A percentile compares a stretch with the other conserved stretches of the same genome.
Conservation (phyloP, 2,113 vertebrate species). For the Erinaceus europaeus region DNA sequence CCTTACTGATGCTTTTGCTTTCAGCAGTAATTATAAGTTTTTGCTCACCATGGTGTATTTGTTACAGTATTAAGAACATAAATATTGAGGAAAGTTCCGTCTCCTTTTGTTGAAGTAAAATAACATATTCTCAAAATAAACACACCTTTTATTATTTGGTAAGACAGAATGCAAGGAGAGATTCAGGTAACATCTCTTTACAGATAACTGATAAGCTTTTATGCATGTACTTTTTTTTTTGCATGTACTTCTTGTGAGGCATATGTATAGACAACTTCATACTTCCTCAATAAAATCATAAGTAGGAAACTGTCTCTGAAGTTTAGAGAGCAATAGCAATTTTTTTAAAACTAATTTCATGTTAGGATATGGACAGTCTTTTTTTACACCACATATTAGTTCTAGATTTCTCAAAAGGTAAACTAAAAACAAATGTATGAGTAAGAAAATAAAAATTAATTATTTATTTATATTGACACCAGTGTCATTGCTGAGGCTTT, state of each 20-base stretch:
- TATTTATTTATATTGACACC: too few species aligned
- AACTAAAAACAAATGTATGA: background rate
- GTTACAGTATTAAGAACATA: slow-evolving; percentile 10
- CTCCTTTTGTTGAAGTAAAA: slow-evolving; percentile 33
- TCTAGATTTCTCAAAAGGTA: slow-evolving; percentile 35
- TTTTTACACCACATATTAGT: background rate
- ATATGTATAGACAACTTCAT: background rate
- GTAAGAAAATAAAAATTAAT: background rate
- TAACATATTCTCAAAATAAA: slow-evolving; percentile 1
- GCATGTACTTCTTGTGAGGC: background rate
- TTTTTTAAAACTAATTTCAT: slow-evolving; percentile 12
- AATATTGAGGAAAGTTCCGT: background rate
- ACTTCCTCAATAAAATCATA: background rate
- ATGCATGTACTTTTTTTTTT: background rate
- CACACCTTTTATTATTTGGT: background rate
- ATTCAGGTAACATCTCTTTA: background rate
- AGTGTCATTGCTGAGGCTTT: too few species aligned
- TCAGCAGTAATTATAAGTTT: slow-evolving; percentile 28
- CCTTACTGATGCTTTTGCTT: slow-evolving; percentile 16
- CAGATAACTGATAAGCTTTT: background rate
- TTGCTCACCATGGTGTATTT: slow-evolving; percentile 20
- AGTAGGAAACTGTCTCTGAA: slow-evolving; percentile 1
- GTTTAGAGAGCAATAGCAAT: background rate
- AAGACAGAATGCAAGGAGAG: background rate
- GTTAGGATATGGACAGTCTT: background rate